Base-by-base conservation (phyloP, 1,140 invertebrate species). In the Tetramorium parvispinum region DNA sequence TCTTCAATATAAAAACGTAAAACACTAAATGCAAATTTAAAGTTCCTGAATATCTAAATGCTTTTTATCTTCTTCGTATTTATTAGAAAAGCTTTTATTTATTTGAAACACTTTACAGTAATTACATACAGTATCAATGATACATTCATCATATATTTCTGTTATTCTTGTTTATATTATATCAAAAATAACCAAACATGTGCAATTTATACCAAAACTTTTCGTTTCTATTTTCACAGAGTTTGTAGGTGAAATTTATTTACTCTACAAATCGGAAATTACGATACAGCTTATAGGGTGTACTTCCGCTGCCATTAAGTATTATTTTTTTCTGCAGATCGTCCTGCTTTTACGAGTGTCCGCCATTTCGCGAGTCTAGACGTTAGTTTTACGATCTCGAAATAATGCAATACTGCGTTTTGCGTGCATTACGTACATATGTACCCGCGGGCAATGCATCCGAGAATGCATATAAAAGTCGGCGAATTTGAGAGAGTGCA, bases 381-480 rank as follows among this genome's bases (percentile, higher is more conserved):
- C 24, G 13, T 49, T 43, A 43, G 37, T 46, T 82, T 82, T 82
- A 73, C 37, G 24, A 73, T 55, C 10, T 59, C 79, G 24, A 83
- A 83, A 83, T 83, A 83, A 83, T 83, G 79, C 68, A 73, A 73
- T 27, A 27, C 3, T 16, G 18, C 77, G 21, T 57, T 8, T 46
- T 43, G 32, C 65, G 16, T 13, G 61, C 18, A 68, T 70, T 68
- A 79, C 27, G 32, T 66, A 24, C 21, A 7, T 21, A n/a, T 21
- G 37, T 55, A 43, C 11, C n/a, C 32, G 49, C 13, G 37, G 13
- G n/a, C 24, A 21, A 18, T 18, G 24, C 40, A 53, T 43, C 53
- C n/a, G 40, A 59, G 53, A 46, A 68, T 57, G 11, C 51, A 73
- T 59, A 53, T 82, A 73, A 75, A 83, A 75, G 53, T 37, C 40